Evolutionary conservation across 2,797 vertebrate genomes (phyloP).

Genomic region (Helarctos malayanus): DNA sequence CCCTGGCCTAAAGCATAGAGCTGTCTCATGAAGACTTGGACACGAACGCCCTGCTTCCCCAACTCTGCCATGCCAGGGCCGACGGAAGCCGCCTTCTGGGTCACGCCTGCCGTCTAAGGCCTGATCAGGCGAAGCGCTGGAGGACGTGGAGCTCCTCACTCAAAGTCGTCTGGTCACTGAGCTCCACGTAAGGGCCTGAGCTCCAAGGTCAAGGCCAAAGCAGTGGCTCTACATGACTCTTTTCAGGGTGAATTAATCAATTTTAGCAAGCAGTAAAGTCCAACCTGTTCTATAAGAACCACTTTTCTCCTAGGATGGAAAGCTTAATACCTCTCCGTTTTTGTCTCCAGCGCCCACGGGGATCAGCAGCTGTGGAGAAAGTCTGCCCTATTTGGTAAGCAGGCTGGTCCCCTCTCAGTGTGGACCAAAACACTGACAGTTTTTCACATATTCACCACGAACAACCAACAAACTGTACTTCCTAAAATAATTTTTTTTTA

Average conservation of each 20-base stretch:
- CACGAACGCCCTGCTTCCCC: neutral
- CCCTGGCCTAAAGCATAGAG: neutral
- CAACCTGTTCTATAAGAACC: neutral
- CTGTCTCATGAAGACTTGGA: neutral
- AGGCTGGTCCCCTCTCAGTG: constrained; percentile 65
- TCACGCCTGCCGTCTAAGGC: neutral
- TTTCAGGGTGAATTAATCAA: neutral
- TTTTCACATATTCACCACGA: constrained; percentile 82
- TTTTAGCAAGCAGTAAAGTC: neutral
- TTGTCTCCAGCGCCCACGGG: constrained; percentile 50
- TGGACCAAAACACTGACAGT: constrained; percentile 80
- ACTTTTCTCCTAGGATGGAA: neutral
- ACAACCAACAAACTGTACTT: constrained; percentile 74
- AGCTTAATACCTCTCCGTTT: constrained; percentile 69
- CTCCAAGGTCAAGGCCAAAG: neutral
- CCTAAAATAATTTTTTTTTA: neutral
- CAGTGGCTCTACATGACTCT: neutral
- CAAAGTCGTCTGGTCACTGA: neutral
- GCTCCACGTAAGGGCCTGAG: neutral
- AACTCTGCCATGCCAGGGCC: neutral
- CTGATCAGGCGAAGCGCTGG: neutral
- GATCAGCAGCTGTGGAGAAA: constrained; percentile 71
- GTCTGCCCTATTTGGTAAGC: neutral
- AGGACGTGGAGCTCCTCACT: neutral
- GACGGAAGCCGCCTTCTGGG: neutral